A percentile compares a stretch with the other conserved stretches of the same genome.
phyloP scores from a whole-genome alignment of 2,113 vertebrate genomes.

The Heptranchias perlo region DNA sequence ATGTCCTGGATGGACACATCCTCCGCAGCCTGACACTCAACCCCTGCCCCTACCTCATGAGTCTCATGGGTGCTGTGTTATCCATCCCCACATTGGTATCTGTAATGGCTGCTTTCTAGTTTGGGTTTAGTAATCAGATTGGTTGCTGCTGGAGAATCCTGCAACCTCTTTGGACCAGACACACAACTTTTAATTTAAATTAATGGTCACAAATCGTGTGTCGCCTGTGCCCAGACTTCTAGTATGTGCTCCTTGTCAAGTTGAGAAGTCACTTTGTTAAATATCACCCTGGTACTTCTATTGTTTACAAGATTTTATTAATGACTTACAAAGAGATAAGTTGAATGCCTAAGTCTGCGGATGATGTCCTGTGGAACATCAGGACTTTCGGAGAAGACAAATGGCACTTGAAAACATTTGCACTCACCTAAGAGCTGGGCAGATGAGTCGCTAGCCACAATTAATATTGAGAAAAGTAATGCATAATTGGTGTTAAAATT shows the following conservation, averaged over 20 bases:
- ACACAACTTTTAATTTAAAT: neutral
- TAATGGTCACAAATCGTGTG: neutral
- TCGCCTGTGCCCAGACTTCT: neutral
- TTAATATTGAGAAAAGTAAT: neutral
- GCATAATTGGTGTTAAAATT: neutral
- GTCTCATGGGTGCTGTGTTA: too few species aligned
- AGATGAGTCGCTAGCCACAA: neutral
- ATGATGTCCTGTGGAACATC: neutral
- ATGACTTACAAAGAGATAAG: neutral
- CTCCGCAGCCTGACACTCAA: too few species aligned
- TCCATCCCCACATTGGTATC: neutral
- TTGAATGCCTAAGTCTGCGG: neutral
- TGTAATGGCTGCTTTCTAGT: too few species aligned
- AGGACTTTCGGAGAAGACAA: neutral
- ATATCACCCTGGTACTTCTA: neutral
- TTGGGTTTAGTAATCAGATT: too few species aligned
- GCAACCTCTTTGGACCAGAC: neutral
- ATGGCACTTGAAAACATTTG: neutral
- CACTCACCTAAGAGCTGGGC: neutral
- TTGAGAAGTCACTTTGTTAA: neutral
- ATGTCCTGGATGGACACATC: too few species aligned
- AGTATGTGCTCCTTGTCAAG: neutral
- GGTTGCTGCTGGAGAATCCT: neutral
- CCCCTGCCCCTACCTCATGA: too few species aligned
- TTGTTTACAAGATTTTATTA: neutral